Base-by-base conservation (phyloP, 2,113 vertebrate species). In the Trichechus manatus region DNA sequence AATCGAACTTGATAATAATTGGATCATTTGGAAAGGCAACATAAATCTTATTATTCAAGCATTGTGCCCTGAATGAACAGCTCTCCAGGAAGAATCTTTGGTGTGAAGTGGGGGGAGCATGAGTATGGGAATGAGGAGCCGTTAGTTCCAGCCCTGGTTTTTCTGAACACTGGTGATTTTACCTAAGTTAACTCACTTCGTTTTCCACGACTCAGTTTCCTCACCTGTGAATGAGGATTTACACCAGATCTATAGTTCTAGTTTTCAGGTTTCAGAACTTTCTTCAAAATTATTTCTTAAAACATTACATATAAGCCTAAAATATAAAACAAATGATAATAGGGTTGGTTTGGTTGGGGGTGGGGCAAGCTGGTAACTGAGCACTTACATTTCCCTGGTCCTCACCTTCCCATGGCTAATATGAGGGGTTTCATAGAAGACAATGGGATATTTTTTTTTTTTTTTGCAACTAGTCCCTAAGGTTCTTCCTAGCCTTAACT, bases 1-100 rank as follows among this genome's bases (percentile, higher is more conserved):
- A 89, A 87, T 59, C 68, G 79, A 94, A 84, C 82, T 39, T 81
- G n/a, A 95, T 87, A 84, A 63, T 59, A 93, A 82, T 72, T 88
- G 25, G 5, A 66, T 94, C 42, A 88, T 74, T 79, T 87, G n/a
- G 77, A 91, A 93, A 91, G n/a, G 23, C 50, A 96, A 22, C 79
- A 81, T 20, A 77, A 56, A 80, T 86, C 36, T 89, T 61, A 56
- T 59, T 75, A 81, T 72, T 94, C 15, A 80, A 83, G 23, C 44
- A 64, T 84, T 50, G 66, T 86, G 42, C 15, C 36, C 64, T 61
- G 39, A 70, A 15, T 22, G 25, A 81, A 33, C 15, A 81, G 33
- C 77, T 85, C 8, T 59, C 5, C 5, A 3, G 20, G 61, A 17
- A 90, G 64, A 74, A 87, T 1, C 3, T 0, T 59, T 79, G n/a